Evolutionary conservation across 2,888 invertebrate species (phyloP), one percentile per base, ranked within the genome.

Genomic region (Melanostoma scalare): DNA sequence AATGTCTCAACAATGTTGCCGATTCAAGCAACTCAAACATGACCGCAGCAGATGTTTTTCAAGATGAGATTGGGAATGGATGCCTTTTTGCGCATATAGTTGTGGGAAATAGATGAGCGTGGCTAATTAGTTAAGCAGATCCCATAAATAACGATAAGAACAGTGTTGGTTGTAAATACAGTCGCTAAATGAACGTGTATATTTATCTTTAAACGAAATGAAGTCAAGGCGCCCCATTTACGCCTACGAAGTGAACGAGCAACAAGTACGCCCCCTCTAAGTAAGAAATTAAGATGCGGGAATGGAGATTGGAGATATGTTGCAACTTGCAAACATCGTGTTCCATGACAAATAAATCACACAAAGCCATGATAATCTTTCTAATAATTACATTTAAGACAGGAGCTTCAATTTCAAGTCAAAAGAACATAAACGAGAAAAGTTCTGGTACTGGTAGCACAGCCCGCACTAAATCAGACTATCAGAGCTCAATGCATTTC

Each of bases 61-160:
- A 30, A 36, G 20, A 40, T 56, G 3, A 56, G 38, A 55, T 55
- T 36, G 4, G 31, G 30, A 56, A 40, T 30, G 3, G 9, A n/a
- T 30, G 40, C 35, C 9, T 10, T 8, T 20, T 55, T 55, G 55
- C 55, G 20, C 10, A 55, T 55, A n/a, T 38, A 55, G n/a, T 20
- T 55, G 20, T 55, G 40, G 40, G 20, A 56, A 30, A 56, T 56
- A 30, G 8, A 40, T 56, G 53, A 40, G 56, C 30, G 56, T 36
- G 38, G 53, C 80, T 81, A 81, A 81, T 81, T 81, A 75, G 80
- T 75, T 67, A 60, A 52, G 36, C 75, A 71, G 75, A 67, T 60
- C 36, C 71, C 67, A 67, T 81, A 75, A 81, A 81, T 81, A 81
- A 81, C 53, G 42, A 35, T 48, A 52, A 48, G 65, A 42, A 52